Evolutionary conservation across 2,797 vertebrate species (phyloP), one percentile per base, ranked within the genome.

Genomic region (Sphenodon punctatus): DNA sequence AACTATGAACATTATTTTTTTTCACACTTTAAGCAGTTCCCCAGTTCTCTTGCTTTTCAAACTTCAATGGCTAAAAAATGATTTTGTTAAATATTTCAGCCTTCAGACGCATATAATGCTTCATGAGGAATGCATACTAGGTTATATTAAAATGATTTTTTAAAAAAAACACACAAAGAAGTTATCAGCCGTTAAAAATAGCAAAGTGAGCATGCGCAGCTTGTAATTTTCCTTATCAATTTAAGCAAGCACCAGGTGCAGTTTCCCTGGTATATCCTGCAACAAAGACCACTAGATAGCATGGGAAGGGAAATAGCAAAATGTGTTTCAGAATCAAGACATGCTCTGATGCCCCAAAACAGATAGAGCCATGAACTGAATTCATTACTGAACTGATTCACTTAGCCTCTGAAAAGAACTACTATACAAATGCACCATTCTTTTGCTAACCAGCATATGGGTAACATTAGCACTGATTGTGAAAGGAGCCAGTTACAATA

Each of bases 331-430:
- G 87, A 94, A 94, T 91, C 93, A 71, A 71, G 88, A 94, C 92
- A 93, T 91, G 92, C 86, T 94, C 93, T 92, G 90, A 91, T 94
- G 90, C 90, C 88, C 88, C 88, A 91, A 91, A 92, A 92, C 90
- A 94, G 93, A 93, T 88, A 92, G 88, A 90, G 85, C 89, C 89
- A 90, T 90, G 91, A 93, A 93, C 89, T 90, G 89, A 93, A 93
- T 93, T 91, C 88, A 92, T 93, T 93, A 92, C 17, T 82, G 75
- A 89, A 85, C 86, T 90, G 89, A 93, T 87, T 94, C 85, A 75
- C 89, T 80, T 93, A 92, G 89, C 88, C 69, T 71, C 36, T 84
- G 90, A 85, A 90, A 73, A 83, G 86, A 90, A 78, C 82, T 87
- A 82, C 84, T 83, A 91, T 14, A 93, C 88, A 93, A 93, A 93